Evolutionary conservation across 2,888 invertebrate species (phyloP), one percentile per base, ranked within the genome.

Genomic region (Callyntrura guangdongensis): DNA sequence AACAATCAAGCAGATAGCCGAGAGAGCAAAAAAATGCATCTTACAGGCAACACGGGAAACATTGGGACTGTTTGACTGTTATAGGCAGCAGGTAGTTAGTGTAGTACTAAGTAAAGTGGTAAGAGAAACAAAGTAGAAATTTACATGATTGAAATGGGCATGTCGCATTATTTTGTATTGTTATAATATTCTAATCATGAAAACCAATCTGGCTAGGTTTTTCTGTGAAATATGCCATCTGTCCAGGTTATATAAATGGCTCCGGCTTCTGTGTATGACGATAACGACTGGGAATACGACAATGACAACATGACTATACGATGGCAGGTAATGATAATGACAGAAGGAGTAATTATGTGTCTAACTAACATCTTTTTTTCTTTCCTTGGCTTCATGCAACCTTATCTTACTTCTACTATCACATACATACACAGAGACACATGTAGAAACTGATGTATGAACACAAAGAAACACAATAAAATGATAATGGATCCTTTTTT

Each of bases 141-240:
- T 69, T 69, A 69, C 67, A 69, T 69, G 67, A 69, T 69, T 69
- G 67, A n/a, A 69, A 69, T 69, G 27, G 36, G 67, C 67, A 69
- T 69, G 67, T 69, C 67, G 36, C 67, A 64, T 64, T 36, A 36
- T 69, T 36, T 69, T 36, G 36, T 36, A 64, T 64, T 36, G 67
- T 69, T 36, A 69, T 36, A 69, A 17, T 69, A 69, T 69, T 69
- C 67, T 69, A 69, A 69, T 69, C 67, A 36, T 36, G 36, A 69
- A 69, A 69, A 69, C 67, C 36, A 69, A 69, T 69, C 67, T 69
- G n/a, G 36, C 67, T 69, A n/a, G 67, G 59, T 83, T 85, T 72
- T 74, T 74, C 36, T 85, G 85, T 85, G 85, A 85, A 85, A 72
- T 85, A 85, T 85, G 85, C 85, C 85, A 85, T 85, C 56, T 85